Conservation (phyloP, 2,888 invertebrate genomes). For the Cephalotes varians region DNA sequence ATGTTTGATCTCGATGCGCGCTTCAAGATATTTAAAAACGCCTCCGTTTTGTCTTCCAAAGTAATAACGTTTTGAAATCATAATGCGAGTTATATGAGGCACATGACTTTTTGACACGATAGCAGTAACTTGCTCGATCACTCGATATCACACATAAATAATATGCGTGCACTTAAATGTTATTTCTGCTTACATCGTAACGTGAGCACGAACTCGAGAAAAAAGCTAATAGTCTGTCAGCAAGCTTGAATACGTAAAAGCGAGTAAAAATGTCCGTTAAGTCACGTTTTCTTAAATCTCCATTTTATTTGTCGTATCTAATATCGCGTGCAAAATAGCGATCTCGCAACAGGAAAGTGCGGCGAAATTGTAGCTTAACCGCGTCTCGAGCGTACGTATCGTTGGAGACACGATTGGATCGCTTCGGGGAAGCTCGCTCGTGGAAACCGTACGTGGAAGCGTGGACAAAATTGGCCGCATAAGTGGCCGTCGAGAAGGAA, state of each 20-base stretch:
- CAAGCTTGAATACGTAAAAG: background rate
- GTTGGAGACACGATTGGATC: slow-evolving; percentile 48
- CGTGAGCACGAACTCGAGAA: background rate
- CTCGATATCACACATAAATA: background rate
- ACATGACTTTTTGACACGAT: background rate
- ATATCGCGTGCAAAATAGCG: slow-evolving; percentile 37
- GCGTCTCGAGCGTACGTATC: slow-evolving; percentile 29
- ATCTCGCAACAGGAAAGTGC: slow-evolving; percentile 29
- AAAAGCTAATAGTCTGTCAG: background rate
- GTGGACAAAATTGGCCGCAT: slow-evolving; percentile 51
- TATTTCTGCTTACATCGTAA: background rate
- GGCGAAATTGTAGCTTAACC: slow-evolving; percentile 39
- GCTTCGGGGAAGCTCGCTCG: slow-evolving; percentile 29
- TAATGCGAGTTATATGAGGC: background rate
- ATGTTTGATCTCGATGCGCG: slow-evolving; percentile 4
- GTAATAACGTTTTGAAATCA: background rate
- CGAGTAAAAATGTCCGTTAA: background rate
- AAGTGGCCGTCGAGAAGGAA: slow-evolving; percentile 33
- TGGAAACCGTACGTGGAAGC: slow-evolving; percentile 29
- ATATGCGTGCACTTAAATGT: background rate
- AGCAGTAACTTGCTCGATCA: background rate
- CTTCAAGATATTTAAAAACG: background rate
- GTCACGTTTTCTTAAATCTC: slow-evolving; percentile 4
- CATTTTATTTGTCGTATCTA: slow-evolving; percentile 38
- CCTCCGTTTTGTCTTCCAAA: background rate